Evolutionary conservation across 2,113 vertebrate species (phyloP).

Genomic region (Bos javanicus): DNA sequence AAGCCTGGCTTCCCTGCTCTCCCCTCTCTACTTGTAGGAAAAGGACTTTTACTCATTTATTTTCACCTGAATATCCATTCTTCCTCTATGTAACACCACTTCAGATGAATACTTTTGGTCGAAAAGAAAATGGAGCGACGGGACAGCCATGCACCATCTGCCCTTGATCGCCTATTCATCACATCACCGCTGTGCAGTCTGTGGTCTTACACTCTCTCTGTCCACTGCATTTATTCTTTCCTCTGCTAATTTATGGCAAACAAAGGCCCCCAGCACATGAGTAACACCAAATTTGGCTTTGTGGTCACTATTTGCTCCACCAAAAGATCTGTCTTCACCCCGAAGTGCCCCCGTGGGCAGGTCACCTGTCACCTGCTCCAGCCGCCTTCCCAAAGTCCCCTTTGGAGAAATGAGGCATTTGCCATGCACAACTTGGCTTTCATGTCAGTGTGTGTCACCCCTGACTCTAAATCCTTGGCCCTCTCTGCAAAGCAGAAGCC

Average conservation of each 20-base stretch:
- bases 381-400: not conserved
- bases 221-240: not conserved
- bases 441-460: not conserved
- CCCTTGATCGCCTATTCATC: not conserved
- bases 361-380: not conserved
- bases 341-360: not conserved
- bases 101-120: not conserved
- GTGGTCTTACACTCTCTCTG: not conserved
- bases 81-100: not conserved
- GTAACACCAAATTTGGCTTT: not conserved
- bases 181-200: not conserved
- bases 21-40: not conserved
- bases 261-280: not conserved
- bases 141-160: accelerated
- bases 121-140: not conserved
- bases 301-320: not conserved
- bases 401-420: not conserved
- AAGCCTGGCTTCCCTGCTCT: not conserved
- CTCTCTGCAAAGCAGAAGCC: not conserved
- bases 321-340: not conserved
- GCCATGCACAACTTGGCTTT: not conserved
- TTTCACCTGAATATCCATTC: not conserved
- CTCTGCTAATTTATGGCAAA: not conserved
- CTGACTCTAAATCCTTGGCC: not conserved
- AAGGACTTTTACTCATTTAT: not conserved